Evolutionary conservation across 1,140 invertebrate genomes (phyloP).

Genomic region (Nebria ingens): DNA sequence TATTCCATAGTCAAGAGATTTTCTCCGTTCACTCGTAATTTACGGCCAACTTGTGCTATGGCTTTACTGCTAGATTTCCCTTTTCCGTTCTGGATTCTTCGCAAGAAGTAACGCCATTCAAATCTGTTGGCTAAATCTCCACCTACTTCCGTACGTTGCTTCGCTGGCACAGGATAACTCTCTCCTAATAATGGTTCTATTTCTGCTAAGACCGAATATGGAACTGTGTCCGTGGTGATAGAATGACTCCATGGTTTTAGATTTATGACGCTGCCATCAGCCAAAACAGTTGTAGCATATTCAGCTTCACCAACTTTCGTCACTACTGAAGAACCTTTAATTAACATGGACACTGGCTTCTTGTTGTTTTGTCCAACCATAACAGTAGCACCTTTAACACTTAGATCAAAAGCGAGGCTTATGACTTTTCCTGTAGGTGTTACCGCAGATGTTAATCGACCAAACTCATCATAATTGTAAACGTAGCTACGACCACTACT

Average conservation of each 20-base stretch:
- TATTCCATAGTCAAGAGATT: constrained; percentile 87
- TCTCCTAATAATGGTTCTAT: constrained; percentile 74
- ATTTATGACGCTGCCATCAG: constrained; percentile 69
- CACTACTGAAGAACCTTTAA: constrained; percentile 75
- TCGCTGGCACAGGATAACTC: constrained; percentile 81
- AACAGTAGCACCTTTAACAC: constrained; percentile 77
- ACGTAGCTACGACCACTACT: constrained; percentile 85
- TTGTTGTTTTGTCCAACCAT: constrained; percentile 72
- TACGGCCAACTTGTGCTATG: constrained; percentile 71
- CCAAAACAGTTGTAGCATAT: constrained; percentile 64
- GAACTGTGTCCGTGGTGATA: constrained; percentile 75
- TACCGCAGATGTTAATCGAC: constrained; percentile 76
- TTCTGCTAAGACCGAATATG: constrained; percentile 72
- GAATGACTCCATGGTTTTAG: constrained; percentile 73
- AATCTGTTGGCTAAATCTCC: constrained; percentile 86
- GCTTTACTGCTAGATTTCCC: constrained; percentile 52
- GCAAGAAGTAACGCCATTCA: constrained; percentile 86
- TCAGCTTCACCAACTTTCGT: constrained; percentile 71
- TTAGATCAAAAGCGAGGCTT: constrained; percentile 74
- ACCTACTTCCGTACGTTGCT: constrained; percentile 78
- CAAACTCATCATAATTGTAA: constrained; percentile 93
- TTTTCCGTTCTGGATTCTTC: constrained; percentile 48
- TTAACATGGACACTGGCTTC: constrained; percentile 71
- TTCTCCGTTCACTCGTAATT: constrained; percentile 80
- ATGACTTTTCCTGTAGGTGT: constrained; percentile 87